A percentile compares a stretch with the other conserved stretches of the same genome.
phyloP scores from a whole-genome alignment of 2,797 vertebrate genomes.

The Halcyon leucocephala region DNA sequence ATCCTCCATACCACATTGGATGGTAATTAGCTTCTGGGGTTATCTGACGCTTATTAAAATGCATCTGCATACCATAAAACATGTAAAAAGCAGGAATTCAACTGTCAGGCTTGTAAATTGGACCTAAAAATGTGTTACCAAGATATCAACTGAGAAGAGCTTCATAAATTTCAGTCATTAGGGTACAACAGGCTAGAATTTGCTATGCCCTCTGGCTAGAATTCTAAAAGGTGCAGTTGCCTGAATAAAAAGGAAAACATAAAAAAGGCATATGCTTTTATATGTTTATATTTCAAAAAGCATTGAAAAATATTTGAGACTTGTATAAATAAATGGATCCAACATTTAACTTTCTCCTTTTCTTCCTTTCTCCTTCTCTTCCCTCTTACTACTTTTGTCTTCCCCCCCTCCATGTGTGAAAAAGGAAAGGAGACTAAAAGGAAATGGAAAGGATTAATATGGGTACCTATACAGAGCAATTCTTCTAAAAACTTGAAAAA shows the following conservation, averaged over 20 bases:
- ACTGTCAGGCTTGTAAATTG: not conserved
- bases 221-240: not conserved
- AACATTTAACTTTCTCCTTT: not conserved
- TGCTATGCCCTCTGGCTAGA: not conserved
- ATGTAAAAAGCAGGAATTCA: not conserved
- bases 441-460: not conserved
- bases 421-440: not conserved
- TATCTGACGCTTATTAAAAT: not conserved
- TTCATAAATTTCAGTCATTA: not conserved
- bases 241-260: not conserved
- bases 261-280: not conserved
- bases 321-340: not conserved
- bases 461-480: not conserved
- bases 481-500: not conserved
- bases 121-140: not conserved
- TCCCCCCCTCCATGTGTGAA: not conserved
- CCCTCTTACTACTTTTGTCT: not conserved
- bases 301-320: not conserved
- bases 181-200: not conserved
- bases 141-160: not conserved
- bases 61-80: not conserved
- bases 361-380: not conserved
- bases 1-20: not conserved
- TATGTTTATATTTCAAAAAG: not conserved
- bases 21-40: not conserved